Evolutionary conservation across 2,797 vertebrate species (phyloP), one percentile per base, ranked within the genome.

Genomic region (Enteromius radiatus): DNA sequence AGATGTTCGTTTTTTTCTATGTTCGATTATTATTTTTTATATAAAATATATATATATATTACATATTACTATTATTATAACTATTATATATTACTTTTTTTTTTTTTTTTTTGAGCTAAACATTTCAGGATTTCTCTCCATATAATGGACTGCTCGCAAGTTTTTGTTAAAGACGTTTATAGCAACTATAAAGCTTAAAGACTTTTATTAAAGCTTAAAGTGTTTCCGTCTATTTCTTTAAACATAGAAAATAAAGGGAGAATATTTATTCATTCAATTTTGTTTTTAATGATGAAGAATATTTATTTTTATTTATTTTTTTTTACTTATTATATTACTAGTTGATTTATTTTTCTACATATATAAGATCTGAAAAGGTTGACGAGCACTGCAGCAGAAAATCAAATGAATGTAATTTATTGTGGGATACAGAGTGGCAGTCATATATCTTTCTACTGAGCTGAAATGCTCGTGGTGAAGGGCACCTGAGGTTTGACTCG

Each of bases 401-500:
- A 21, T 36, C 65, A 6, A 36, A 36, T 41, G 12, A 63, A 67
- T 56, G 47, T 76, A 19, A 69, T 10, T 19, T 41, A 11, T 4
- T 26, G 45, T 68, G 7, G 26, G 11, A 21, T n/a, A 3, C 63
- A 67, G 61, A 45, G 11, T 5, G 61, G 5, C 52, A 33, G 67
- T 63, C 21, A 12, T n/a, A 6, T 23, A 28, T 71, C 23, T 41
- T 10, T 36, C 26, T 36, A 17, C 17, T 21, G 26, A 63, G 17
- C 7, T 80, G 67, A 70, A 31, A 38, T 68, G 31, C 78, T 56
- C 9, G 3, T 65, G 15, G 23, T 26, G 77, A 56, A 71, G 68
- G 67, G 12, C 67, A 70, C 36, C 38, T 54, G 76, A 52, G 76
- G 63, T 41, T 38, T 26, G 76, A 52, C 59, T 77, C 19, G 3